Conservation (phyloP, 37 sponge, comb jelly and placozoan species). For the Geodia barretti region DNA sequence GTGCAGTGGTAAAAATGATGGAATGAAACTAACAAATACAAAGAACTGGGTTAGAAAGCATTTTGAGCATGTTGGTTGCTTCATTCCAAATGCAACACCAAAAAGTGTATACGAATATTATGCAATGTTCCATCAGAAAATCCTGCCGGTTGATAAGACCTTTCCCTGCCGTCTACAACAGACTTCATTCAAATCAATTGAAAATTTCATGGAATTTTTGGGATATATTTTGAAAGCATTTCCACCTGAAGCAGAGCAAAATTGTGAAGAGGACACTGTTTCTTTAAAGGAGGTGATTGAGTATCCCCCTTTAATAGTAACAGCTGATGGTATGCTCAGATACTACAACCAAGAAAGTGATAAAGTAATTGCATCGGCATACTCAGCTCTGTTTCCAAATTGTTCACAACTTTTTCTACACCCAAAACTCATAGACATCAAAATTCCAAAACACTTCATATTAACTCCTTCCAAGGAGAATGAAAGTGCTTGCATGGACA, state of each 20-base stretch:
- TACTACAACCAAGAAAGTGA: conserved; percentile 19
- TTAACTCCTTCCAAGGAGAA: neutral
- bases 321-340: conserved; percentile 40
- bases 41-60: conserved; percentile 2
- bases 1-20: conserved; percentile 14
- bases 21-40: conserved; percentile 49
- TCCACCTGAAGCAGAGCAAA: neutral
- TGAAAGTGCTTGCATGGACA: neutral
- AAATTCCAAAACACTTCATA: conserved; percentile 7
- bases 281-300: too few relatives aligned
- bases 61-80: conserved; percentile 15
- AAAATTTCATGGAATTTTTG: conserved; percentile 1
- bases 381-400: neutral
- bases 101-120: neutral
- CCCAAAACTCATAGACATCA: conserved; percentile 20
- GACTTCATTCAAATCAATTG: conserved; percentile 2
- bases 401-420: conserved; percentile 15
- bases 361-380: conserved; percentile 26
- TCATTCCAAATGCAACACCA: neutral
- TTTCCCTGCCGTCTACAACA: neutral
- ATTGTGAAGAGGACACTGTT: too few relatives aligned
- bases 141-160: neutral
- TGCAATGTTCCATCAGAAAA: neutral
- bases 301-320: too few relatives aligned
- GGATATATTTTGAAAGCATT: neutral